Evolutionary conservation across 2,797 vertebrate genomes (phyloP).

Genomic region (Gadopsis marmoratus): DNA sequence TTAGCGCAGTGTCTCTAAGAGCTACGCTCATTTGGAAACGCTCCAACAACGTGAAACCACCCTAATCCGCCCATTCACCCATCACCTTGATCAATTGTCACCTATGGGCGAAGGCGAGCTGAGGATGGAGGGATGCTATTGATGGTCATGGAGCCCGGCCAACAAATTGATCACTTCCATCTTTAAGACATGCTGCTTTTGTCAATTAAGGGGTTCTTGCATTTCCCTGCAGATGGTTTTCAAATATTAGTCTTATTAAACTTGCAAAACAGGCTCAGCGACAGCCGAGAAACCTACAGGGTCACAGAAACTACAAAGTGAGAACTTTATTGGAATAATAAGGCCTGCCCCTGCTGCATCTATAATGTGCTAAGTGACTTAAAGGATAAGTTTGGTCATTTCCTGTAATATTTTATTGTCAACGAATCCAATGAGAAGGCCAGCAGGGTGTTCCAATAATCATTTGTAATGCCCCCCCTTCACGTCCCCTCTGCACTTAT

Average conservation of each 20-base stretch:
- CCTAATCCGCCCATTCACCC: slow-evolving; percentile 65
- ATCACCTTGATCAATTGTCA: slow-evolving; percentile 75
- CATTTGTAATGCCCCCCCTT: background rate
- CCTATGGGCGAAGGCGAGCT: slow-evolving; percentile 32
- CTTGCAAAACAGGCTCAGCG: slow-evolving; percentile 58
- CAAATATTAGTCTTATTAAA: slow-evolving; percentile 62
- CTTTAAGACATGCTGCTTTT: slow-evolving; percentile 57
- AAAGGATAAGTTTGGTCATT: slow-evolving; percentile 3
- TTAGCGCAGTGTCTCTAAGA: slow-evolving; percentile 40
- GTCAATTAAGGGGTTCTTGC: slow-evolving; percentile 62
- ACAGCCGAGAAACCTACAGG: slow-evolving; percentile 20
- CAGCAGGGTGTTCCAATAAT: background rate
- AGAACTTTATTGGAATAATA: slow-evolving; percentile 20
- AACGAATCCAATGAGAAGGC: background rate
- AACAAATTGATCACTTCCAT: slow-evolving; percentile 66
- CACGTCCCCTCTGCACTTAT: background rate
- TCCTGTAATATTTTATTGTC: background rate
- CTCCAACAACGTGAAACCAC: slow-evolving; percentile 70
- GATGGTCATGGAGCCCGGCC: slow-evolving; percentile 51
- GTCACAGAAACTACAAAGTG: slow-evolving; percentile 20
- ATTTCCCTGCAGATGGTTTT: slow-evolving; percentile 54
- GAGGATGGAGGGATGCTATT: slow-evolving; percentile 48
- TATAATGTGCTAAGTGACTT: slow-evolving; percentile 29
- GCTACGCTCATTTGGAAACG: slow-evolving; percentile 50
- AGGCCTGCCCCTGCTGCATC: slow-evolving; percentile 19